phyloP scores from a whole-genome alignment of 2,888 invertebrate genomes.

The Pristionchus maxplancki region DNA sequence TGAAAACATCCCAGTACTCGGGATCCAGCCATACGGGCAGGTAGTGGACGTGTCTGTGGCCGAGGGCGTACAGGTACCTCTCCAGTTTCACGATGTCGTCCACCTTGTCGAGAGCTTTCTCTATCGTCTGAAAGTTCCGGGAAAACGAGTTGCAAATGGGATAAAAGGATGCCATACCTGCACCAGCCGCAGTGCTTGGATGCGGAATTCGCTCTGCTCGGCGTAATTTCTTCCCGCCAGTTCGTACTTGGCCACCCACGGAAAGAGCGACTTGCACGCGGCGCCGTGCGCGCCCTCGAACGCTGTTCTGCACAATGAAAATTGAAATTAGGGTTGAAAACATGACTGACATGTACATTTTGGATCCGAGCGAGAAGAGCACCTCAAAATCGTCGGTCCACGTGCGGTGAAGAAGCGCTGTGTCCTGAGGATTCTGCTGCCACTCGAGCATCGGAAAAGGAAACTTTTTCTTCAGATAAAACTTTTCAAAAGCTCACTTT shows the following conservation, averaged over 20 bases:
- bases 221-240: slow-evolving; percentile 64
- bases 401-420: slow-evolving; percentile 69
- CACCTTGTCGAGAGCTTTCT: not conserved
- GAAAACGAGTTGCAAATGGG: too few species aligned
- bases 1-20: not conserved
- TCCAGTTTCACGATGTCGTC: not conserved
- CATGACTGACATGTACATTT: slow-evolving; percentile 55
- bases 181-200: slow-evolving; percentile 73
- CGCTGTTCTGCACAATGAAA: not conserved
- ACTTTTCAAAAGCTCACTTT: not conserved
- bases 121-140: not conserved
- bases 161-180: too few species aligned
- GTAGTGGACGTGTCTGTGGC: not conserved
- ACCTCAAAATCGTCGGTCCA: slow-evolving; percentile 76
- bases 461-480: too few species aligned
- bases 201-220: slow-evolving; percentile 71
- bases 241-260: slow-evolving; percentile 65
- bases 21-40: not conserved
- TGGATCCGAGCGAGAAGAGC: slow-evolving; percentile 70
- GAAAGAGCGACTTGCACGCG: slow-evolving; percentile 72
- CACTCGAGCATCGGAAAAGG: slow-evolving; percentile 56
- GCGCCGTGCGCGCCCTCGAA: not conserved
- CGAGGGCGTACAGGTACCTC: not conserved
- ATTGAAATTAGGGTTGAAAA: too few species aligned
- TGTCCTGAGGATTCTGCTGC: slow-evolving; percentile 72